These are phyloP conservation scores for Colletes latitarsis DNA, from an alignment of 1,140 invertebrate species.

Conservation along the genomic window DNA sequence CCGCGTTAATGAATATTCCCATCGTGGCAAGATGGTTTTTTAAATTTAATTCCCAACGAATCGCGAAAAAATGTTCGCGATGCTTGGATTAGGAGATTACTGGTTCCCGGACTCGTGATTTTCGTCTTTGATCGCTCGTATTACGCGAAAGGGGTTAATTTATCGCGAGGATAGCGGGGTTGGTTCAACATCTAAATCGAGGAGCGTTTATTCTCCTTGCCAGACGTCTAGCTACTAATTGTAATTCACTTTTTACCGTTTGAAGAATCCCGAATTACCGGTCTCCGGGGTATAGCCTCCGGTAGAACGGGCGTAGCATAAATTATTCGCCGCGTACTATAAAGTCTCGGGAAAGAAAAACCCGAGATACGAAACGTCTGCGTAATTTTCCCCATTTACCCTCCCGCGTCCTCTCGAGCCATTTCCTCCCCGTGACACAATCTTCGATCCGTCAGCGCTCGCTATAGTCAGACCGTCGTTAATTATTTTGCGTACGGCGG, in stretches of 20 bases:
- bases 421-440: not conserved
- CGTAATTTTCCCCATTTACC: not conserved
- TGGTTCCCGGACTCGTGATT: too few species aligned
- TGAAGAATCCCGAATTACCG: not conserved
- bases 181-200: too few species aligned
- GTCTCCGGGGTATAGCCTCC: not conserved
- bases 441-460: slow-evolving; percentile 15
- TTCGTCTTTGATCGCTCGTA: too few species aligned
- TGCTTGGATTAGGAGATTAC: too few species aligned
- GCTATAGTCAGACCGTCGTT: not conserved
- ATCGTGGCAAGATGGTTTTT: too few species aligned
- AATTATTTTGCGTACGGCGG: slow-evolving; percentile 37
- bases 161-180: too few species aligned
- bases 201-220: not conserved
- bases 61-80: too few species aligned
- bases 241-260: slow-evolving; percentile 14
- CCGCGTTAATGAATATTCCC: too few species aligned
- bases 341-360: not conserved
- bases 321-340: slow-evolving; percentile 24
- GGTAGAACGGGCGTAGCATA: not conserved
- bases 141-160: too few species aligned
- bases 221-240: not conserved
- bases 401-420: not conserved
- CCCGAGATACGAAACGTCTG: not conserved
- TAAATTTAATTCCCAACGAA: too few species aligned